Evolutionary conservation across 2,113 vertebrate genomes (phyloP).

Genomic region (Mobula birostris): DNA sequence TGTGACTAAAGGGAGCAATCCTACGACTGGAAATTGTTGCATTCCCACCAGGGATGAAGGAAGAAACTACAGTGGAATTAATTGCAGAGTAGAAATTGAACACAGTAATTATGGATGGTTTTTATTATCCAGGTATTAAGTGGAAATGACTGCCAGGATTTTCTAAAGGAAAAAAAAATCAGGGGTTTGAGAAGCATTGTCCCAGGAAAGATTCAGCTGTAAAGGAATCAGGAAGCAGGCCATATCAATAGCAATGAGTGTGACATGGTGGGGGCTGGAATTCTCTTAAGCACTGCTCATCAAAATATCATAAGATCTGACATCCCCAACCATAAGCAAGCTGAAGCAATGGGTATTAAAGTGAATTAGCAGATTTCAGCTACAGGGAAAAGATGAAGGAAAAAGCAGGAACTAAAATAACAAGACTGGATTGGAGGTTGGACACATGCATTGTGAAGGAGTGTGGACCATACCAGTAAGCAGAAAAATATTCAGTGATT

Average conservation of each 20-base stretch:
- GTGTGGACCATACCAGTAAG: background rate
- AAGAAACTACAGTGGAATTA: background rate
- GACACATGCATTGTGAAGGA: background rate
- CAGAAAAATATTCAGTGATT: background rate
- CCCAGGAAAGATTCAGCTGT: background rate
- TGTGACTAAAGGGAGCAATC: background rate
- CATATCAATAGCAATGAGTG: background rate
- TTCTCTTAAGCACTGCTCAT: background rate
- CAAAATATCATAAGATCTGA: slow-evolving; percentile 6
- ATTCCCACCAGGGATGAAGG: background rate
- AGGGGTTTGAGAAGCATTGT: background rate
- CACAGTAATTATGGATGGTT: background rate
- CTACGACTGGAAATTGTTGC: background rate
- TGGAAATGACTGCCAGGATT: background rate
- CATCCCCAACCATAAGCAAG: background rate
- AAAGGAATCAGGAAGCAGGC: background rate
- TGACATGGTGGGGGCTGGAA: background rate
- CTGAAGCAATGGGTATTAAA: background rate
- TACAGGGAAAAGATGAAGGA: background rate
- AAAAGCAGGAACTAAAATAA: background rate
- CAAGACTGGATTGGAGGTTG: background rate
- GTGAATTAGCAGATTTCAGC: background rate
- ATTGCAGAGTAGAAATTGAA: background rate
- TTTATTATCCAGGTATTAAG: slow-evolving; percentile 18
- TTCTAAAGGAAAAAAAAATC: slow-evolving; percentile 5